Base-by-base conservation (phyloP, 2,797 vertebrate genomes). In the Phrynocephalus guinanensis region DNA sequence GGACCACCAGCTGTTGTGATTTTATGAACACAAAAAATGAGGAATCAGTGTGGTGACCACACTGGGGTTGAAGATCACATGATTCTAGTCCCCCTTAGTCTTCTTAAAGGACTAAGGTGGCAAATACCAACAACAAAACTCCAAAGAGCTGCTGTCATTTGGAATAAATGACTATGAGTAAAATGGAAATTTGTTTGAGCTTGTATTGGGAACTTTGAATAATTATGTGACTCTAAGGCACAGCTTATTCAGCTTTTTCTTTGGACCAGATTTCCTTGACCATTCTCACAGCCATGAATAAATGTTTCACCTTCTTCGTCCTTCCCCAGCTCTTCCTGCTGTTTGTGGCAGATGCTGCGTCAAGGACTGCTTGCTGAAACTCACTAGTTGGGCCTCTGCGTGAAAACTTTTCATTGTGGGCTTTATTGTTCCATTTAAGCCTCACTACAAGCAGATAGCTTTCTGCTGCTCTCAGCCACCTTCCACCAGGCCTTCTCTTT, bases 121-220 rank as follows among this genome's bases (percentile, higher is more conserved):
- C 15, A 78, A n/a, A 7, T 78, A 44, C 50, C 50, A 15, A 50
- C 1, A 52, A 56, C 52, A 56, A 78, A 10, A 18, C 11, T 11
- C 26, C 26, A 7, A 28, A 18, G 76, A 56, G 24, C 13, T 28
- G 48, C 26, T 50, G 26, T 2, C 76, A n/a, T 0, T 78, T 78
- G 76, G 48, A 52, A 50, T 18, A 78, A 48, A 78, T n/a, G n/a
- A 56, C 26, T 28, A 11, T n/a, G 28, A 50, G 76, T 22, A 56
- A 52, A 38, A 7, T 16, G 13, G 48, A 24, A 15, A 5, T 6
- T 48, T 77, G 38, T 48, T 78, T 90, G 92, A 88, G 82, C 0
- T 44, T 13, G 77, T 88, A 93, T 89, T 92, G 83, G 87, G 67
- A 87, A 91, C 90, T 56, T 80, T 3, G 15, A 72, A 15, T 63